Conservation (phyloP, 2,113 vertebrate genomes). For the Rhinolophus ferrumequinum region DNA sequence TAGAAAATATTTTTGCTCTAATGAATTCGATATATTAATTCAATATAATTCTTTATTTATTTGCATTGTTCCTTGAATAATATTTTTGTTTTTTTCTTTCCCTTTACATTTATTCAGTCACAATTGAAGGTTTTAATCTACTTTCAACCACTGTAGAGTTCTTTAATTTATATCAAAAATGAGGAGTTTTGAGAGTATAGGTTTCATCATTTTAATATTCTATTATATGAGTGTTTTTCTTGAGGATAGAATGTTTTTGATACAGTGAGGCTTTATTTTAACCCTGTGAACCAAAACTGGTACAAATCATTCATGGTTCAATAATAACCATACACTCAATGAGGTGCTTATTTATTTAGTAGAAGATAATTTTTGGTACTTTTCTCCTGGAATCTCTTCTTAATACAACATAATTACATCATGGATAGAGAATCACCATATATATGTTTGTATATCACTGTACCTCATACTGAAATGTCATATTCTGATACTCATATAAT, state of each 20-base stretch:
- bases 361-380: not conserved
- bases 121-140: not conserved
- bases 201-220: not conserved
- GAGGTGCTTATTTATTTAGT: not conserved
- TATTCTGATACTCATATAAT: not conserved
- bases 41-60: not conserved
- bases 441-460: not conserved
- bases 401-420: not conserved
- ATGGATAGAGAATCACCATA: not conserved
- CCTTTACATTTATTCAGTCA: not conserved
- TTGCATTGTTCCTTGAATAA: not conserved
- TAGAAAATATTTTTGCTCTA: slow-evolving; percentile 48
- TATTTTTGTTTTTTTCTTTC: not conserved
- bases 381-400: not conserved
- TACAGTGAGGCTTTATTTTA: not conserved
- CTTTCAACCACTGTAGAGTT: not conserved
- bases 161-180: not conserved
- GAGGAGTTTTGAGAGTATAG: not conserved
- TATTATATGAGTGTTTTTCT: not conserved
- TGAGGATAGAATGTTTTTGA: not conserved
- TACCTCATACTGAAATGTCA: not conserved
- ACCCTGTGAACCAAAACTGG: not conserved
- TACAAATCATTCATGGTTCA: not conserved
- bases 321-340: not conserved
- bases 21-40: not conserved